Base-by-base conservation (phyloP, 2,797 vertebrate genomes). In the Sebastes umbrosus region DNA sequence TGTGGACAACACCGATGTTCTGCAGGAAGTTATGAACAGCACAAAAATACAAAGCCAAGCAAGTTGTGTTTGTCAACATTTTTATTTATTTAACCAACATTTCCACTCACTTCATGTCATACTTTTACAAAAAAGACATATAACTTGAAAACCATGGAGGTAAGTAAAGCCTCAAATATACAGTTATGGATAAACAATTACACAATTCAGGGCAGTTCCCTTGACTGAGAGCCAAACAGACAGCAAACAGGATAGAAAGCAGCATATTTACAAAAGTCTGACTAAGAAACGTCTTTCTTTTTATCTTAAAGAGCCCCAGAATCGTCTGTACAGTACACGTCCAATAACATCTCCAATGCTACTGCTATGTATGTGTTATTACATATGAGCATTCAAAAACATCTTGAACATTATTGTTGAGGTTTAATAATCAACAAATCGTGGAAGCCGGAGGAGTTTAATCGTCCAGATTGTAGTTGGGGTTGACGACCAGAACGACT, bases 401-500 rank as follows among this genome's bases (percentile, higher is more conserved):
- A 54, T 20, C 8, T n/a, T n/a, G 4, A 18, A 3, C 58, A 70
- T 79, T 16, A 60, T 63, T 34, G 43, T 18, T 60, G 55, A 58
- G 20, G 39, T 60, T 43, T 29, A 43, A 63, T 9, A 55, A 34
- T 70, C 18, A 64, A 22, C 58, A 74, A 12, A 60, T 12, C 0
- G 1, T 14, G 31, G 16, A 68, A 46, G 57, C 24, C 20, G 18
- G 24, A 36, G 18, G 4, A 13, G 24, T 71, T 95, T 93, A 99
- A 87, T 99, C 98, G 76, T 99, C 98, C 80, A 99, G 95, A 34
- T 93, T 92, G 90, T 99, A 99, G 94, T 99, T 99, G 46, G 99
- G 99, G 88, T 99, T 99, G 81, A 99, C 98, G 1, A 99, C 99
- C 77, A 99, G 92, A 69, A 97, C 97, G 0, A 95, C 96, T 34